phyloP scores from a whole-genome alignment of 2,888 invertebrate species.

The Ceraclea dissimilis region DNA sequence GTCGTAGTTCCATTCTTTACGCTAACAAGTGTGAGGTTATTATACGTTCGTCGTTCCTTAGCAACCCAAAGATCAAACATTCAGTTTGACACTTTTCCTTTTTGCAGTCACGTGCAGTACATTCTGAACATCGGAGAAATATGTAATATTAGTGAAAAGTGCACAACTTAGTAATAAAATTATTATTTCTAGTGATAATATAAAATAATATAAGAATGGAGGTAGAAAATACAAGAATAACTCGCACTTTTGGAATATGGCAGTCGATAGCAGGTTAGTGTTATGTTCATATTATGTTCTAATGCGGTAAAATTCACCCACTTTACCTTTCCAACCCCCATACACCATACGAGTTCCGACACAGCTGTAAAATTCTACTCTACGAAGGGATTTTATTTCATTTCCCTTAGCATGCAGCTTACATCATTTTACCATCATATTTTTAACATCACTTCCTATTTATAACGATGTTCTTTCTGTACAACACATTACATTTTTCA shows the following conservation, averaged over 20 bases:
- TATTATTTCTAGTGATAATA: no score
- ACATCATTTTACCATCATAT: no score
- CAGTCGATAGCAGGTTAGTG: not conserved
- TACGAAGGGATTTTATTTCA: no score
- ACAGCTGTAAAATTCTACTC: no score
- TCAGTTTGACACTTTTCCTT: constrained; percentile 1
- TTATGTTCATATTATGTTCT: not conserved
- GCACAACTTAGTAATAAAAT: no score
- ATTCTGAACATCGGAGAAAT: no score
- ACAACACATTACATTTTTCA: no score
- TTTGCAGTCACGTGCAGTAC: not conserved
- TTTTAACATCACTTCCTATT: no score
- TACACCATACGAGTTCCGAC: not conserved
- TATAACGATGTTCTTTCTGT: no score
- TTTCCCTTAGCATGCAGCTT: no score
- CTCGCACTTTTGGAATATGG: not conserved
- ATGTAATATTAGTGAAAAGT: no score
- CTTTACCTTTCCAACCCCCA: not conserved
- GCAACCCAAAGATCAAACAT: constrained; percentile 1
- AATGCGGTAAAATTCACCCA: not conserved
- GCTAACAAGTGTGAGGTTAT: not conserved
- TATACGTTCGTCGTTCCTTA: not conserved
- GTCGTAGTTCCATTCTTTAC: no score
- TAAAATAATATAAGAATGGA: not conserved
- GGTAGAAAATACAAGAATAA: not conserved